Evolutionary conservation across 2,888 invertebrate genomes (phyloP).

Genomic region (Lordiphosa andalusiaca): DNA sequence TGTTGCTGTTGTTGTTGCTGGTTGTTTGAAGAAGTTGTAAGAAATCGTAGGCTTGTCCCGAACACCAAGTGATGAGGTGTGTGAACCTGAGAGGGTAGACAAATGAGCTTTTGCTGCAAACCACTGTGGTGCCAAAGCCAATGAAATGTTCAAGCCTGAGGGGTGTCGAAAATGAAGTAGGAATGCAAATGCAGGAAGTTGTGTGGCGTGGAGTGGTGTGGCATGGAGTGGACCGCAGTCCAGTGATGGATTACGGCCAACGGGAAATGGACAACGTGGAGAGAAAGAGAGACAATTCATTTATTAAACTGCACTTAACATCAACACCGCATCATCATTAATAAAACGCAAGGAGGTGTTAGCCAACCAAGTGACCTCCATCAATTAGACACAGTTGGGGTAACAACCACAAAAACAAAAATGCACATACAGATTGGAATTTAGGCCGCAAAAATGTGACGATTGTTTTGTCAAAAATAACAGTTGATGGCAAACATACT

Average conservation of each 20-base stretch:
- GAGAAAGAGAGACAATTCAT: conserved; percentile 66
- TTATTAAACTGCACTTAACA: conserved; percentile 79
- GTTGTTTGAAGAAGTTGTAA: conserved; percentile 74
- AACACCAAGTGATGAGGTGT: conserved; percentile 18
- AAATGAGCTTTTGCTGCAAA: conserved; percentile 39
- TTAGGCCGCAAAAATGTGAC: no score
- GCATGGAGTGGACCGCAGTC: conserved; percentile 21
- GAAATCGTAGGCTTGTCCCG: conserved; percentile 67
- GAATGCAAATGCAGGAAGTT: conserved; percentile 74
- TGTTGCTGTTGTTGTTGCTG: conserved; percentile 46
- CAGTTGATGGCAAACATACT: no score
- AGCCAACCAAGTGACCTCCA: neutral
- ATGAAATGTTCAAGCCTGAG: conserved; percentile 16
- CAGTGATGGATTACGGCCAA: conserved; percentile 61
- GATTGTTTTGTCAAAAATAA: no score
- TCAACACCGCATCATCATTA: conserved; percentile 79
- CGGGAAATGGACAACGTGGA: conserved; percentile 38
- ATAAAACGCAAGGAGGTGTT: conserved; percentile 36
- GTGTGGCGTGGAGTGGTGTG: conserved; percentile 40
- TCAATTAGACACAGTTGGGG: conserved; percentile 4
- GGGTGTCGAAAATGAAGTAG: conserved; percentile 43
- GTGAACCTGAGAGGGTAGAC: conserved; percentile 32
- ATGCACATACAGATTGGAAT: no score
- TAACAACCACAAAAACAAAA: neutral
- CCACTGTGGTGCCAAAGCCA: conserved; percentile 40